Percentiles rank a stretch among this genome's conserved stretches.
phyloP scores from a whole-genome alignment of 2,888 invertebrate genomes.

The Panzeria rudis region DNA sequence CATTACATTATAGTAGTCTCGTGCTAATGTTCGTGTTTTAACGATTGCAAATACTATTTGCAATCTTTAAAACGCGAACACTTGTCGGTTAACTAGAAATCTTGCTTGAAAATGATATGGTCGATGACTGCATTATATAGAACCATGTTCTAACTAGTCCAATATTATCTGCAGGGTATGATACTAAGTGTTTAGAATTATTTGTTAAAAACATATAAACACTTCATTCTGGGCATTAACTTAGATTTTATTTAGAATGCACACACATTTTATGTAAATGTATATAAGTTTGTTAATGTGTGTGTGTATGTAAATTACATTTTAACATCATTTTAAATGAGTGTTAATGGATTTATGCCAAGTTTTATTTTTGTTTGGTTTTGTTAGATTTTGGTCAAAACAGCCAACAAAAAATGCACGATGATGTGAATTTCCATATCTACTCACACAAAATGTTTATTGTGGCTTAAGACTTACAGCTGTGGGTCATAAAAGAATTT shows the following conservation, averaged over 20 bases:
- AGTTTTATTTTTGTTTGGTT: constrained; percentile 62
- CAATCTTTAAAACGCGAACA: too few relatives aligned
- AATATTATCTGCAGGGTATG: too few relatives aligned
- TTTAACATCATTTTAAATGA: constrained; percentile 69
- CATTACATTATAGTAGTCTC: too few relatives aligned
- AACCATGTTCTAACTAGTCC: too few relatives aligned
- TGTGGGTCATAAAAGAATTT: constrained; percentile 11
- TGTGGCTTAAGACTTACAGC: constrained; percentile 5
- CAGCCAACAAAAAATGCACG: constrained; percentile 33
- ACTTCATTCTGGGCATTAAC: constrained; percentile 62
- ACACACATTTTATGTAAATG: constrained; percentile 1
- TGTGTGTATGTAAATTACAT: constrained; percentile 66
- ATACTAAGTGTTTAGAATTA: constrained; percentile 16
- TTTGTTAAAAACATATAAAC: constrained; percentile 64
- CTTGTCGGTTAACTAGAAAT: too few relatives aligned
- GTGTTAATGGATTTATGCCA: constrained; percentile 73
- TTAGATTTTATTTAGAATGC: constrained; percentile 50
- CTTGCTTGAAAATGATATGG: too few relatives aligned
- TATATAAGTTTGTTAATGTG: constrained; percentile 73
- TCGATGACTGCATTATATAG: too few relatives aligned
- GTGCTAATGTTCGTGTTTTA: too few relatives aligned
- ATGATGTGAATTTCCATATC: neutral
- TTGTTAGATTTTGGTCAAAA: constrained; percentile 73
- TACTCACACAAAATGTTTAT: neutral
- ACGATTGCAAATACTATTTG: too few relatives aligned